phyloP scores from a whole-genome alignment of 2,888 invertebrate genomes.

The Rapana venosa region DNA sequence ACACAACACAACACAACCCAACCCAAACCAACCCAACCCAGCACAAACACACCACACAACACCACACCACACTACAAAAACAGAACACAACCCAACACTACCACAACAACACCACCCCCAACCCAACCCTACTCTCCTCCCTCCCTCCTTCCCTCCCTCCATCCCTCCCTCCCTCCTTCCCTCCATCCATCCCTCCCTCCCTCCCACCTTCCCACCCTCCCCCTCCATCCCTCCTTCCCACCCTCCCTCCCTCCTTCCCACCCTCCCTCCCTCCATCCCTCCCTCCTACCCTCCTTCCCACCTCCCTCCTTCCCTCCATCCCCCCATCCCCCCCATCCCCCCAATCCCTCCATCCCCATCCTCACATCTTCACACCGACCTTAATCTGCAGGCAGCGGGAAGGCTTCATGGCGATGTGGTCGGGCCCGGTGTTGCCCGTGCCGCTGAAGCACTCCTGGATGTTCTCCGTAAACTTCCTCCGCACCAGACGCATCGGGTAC shows the following conservation, averaged over 20 bases:
- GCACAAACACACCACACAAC: no score
- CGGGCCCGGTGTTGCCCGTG: conserved; percentile 92
- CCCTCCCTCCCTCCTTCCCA: conserved; percentile 48
- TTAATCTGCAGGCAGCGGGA: conserved; percentile 79
- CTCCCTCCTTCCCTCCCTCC: no score
- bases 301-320: no score
- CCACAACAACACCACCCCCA: no score
- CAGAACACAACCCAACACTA: no score
- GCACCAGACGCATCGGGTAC: conserved; percentile 91
- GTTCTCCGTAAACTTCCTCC: conserved; percentile 96
- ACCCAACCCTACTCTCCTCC: no score
- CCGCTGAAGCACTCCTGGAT: conserved; percentile 97
- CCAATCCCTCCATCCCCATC: background rate
- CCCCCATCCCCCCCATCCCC: no score
- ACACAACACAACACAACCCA: no score
- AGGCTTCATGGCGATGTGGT: conserved; percentile 90
- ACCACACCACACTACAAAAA: no score
- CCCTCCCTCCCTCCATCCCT: conserved; percentile 79
- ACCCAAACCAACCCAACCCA: no score
- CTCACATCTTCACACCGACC: conserved; percentile 81
- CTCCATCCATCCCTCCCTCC: background rate
- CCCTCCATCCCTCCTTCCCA: background rate
- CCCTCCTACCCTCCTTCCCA: no score
- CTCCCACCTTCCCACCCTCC: conserved; percentile 80
- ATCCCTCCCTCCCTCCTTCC: no score